These are phyloP conservation scores for Nothocercus julius DNA, from an alignment of 2,113 vertebrate species.

Conservation along the genomic window DNA sequence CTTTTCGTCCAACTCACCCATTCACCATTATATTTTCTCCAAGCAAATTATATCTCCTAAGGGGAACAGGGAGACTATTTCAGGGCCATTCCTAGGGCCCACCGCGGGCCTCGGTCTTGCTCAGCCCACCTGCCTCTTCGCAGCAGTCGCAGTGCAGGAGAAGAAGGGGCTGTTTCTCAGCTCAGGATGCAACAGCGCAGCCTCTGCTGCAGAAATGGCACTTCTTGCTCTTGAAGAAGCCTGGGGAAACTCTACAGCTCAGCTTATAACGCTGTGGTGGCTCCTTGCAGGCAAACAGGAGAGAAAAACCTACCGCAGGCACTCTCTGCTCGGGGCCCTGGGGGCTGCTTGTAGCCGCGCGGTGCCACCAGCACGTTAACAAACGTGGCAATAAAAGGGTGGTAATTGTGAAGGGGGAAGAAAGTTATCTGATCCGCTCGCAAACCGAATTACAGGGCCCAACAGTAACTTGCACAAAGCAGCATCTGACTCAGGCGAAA, in stretches of 20 bases:
- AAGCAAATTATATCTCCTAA: neutral
- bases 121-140: neutral
- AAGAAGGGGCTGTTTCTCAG: neutral
- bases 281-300: neutral
- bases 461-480: neutral
- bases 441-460: conserved; percentile 14
- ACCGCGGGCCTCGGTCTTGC: neutral
- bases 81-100: neutral
- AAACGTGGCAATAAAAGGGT: neutral
- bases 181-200: neutral
- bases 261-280: neutral
- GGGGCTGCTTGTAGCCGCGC: neutral
- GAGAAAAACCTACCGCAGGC: neutral
- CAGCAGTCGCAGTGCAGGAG: neutral
- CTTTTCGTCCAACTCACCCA: neutral
- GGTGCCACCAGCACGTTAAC: neutral
- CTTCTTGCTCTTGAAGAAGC: neutral
- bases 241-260: neutral
- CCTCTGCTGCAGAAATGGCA: neutral
- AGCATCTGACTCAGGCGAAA: neutral
- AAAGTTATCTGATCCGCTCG: neutral
- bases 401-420: neutral
- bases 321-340: neutral
- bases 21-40: neutral
- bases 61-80: neutral